These are phyloP conservation scores for Anser brachyrhynchus DNA, from an alignment of 2,113 vertebrate genomes.

Conservation along the genomic window DNA sequence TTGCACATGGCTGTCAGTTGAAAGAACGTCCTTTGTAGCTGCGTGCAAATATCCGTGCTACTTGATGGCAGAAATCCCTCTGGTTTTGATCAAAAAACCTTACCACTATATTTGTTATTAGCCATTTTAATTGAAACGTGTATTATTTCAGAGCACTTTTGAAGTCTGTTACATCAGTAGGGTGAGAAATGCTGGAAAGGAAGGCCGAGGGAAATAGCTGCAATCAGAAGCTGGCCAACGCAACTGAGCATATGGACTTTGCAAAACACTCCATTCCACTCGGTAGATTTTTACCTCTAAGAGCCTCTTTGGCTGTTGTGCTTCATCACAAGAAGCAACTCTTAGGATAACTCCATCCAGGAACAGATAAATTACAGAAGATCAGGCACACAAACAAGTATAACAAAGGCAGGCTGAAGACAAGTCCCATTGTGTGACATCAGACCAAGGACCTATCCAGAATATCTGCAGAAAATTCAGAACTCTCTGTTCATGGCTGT, in stretches of 20 bases:
- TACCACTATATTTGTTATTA: background rate
- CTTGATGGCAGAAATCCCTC: background rate
- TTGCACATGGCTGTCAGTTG: background rate
- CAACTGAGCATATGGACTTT: background rate
- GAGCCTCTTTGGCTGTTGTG: background rate
- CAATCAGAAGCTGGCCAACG: background rate
- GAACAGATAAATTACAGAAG: background rate
- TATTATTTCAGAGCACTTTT: background rate
- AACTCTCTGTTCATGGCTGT: background rate
- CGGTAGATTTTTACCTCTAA: background rate
- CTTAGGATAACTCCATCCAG: background rate
- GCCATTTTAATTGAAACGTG: background rate
- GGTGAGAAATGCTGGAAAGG: background rate
- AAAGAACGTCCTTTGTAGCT: background rate
- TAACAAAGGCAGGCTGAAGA: background rate
- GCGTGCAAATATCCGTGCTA: background rate
- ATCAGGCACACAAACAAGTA: background rate
- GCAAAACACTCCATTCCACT: fast-evolving
- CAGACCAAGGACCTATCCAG: background rate
- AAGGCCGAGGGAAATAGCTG: background rate
- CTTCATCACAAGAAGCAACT: background rate
- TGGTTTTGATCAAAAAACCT: slow-evolving; percentile 27
- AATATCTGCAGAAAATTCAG: background rate
- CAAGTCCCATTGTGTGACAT: background rate
- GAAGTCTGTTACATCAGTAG: background rate